Conservation (phyloP, 2,113 vertebrate genomes). For the Paracyprichromis sp. region DNA sequence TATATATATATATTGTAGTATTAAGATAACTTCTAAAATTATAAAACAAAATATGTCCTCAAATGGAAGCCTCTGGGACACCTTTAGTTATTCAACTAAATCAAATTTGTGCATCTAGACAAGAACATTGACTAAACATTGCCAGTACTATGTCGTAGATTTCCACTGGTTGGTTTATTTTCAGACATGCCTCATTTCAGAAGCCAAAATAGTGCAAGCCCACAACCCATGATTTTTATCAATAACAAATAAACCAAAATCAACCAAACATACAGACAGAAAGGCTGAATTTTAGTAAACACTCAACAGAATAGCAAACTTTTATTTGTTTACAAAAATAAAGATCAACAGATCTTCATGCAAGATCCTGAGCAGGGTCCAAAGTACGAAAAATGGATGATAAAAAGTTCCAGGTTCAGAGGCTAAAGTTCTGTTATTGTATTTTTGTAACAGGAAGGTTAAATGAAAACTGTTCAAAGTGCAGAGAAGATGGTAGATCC, state of each 20-base stretch:
- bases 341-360: neutral
- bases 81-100: neutral
- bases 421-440: neutral
- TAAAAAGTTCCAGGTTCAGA: neutral
- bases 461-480: neutral
- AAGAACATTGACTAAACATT: neutral
- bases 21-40: neutral
- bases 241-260: neutral
- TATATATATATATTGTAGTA: neutral
- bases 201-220: neutral
- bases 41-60: neutral
- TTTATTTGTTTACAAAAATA: neutral
- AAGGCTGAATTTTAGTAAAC: neutral
- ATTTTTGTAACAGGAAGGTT: neutral
- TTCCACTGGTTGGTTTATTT: accelerated
- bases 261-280: neutral
- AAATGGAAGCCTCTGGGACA: neutral
- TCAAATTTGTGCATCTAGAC: neutral
- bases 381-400: neutral
- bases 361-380: neutral
- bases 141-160: accelerated
- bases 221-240: neutral
- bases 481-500: accelerated
- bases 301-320: neutral
- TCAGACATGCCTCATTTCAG: neutral